Evolutionary conservation across 2,113 vertebrate genomes (phyloP).

Genomic region (Verasper variegatus): DNA sequence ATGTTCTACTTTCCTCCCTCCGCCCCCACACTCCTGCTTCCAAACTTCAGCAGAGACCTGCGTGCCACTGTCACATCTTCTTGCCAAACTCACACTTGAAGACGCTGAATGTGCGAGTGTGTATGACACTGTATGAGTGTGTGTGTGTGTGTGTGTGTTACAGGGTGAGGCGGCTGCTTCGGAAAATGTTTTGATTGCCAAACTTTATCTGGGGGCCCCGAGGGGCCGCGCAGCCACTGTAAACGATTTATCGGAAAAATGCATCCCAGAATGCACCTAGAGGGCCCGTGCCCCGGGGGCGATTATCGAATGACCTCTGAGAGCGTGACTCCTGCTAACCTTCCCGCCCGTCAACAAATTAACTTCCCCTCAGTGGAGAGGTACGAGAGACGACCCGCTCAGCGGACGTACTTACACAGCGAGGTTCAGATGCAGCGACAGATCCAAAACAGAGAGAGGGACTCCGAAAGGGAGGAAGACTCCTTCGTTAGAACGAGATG

Average conservation of each 20-base stretch:
- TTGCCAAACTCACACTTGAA: constrained; percentile 81
- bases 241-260: constrained; percentile 84
- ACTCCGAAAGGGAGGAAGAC: not conserved
- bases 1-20: constrained; percentile 42
- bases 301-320: constrained; percentile 84
- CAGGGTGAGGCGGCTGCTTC: constrained; percentile 51
- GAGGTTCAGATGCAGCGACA: not conserved
- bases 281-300: constrained; percentile 75
- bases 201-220: constrained; percentile 81
- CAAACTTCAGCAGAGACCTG: constrained; percentile 65
- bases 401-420: not conserved
- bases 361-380: constrained; percentile 67
- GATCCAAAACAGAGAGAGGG: not conserved
- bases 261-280: constrained; percentile 81
- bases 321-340: constrained; percentile 73
- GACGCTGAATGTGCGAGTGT: constrained; percentile 35
- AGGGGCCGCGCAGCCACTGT: constrained; percentile 76
- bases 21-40: constrained; percentile 52
- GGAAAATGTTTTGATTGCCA: constrained; percentile 78
- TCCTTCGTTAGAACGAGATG: too few species aligned
- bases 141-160: constrained; percentile 23
- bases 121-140: constrained; percentile 10
- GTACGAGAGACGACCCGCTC: not conserved
- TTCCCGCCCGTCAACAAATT: constrained; percentile 69
- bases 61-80: constrained; percentile 70